Conservation (phyloP, 2,888 invertebrate genomes). For the Dicranocentrus wangi region DNA sequence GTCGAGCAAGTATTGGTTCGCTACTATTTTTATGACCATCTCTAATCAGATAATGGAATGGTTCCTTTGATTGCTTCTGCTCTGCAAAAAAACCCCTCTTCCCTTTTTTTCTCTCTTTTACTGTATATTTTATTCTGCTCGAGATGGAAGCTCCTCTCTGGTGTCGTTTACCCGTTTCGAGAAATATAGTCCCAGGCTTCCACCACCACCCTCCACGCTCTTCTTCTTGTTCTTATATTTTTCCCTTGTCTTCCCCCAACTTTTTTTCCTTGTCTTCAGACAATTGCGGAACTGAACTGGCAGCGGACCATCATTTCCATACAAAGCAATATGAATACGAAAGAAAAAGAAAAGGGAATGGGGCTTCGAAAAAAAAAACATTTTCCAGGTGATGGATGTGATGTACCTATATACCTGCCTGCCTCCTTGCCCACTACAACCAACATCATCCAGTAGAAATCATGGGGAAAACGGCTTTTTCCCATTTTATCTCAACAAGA, state of each 20-base stretch:
- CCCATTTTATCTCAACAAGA: constrained; percentile 33
- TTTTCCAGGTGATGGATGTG: constrained; percentile 58
- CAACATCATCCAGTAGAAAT: background rate
- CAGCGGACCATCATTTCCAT: constrained; percentile 60
- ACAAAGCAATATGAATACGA: constrained; percentile 58
- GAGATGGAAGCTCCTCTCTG: constrained; percentile 40
- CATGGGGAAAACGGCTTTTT: background rate
- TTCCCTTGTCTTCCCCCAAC: background rate
- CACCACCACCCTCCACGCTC: no score
- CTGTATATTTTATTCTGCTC: constrained; percentile 40
- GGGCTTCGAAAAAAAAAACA: constrained; percentile 43
- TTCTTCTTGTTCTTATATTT: constrained; percentile 4
- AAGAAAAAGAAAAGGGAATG: constrained; percentile 33
- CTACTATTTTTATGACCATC: constrained; percentile 62
- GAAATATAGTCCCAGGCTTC: no score
- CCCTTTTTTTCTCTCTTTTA: constrained; percentile 1
- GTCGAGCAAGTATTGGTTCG: constrained; percentile 40
- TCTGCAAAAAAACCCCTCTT: constrained; percentile 25
- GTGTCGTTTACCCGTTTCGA: constrained; percentile 5
- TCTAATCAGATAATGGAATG: constrained; percentile 65
- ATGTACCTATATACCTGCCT: constrained; percentile 18
- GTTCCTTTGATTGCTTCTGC: constrained; percentile 58
- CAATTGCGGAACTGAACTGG: background rate
- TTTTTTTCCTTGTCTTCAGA: background rate
- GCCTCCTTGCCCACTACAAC: constrained; percentile 1